Evolutionary conservation across 2,113 vertebrate genomes (phyloP), one percentile per base, ranked within the genome.

Genomic region (Ibidorhyncha struthersii): DNA sequence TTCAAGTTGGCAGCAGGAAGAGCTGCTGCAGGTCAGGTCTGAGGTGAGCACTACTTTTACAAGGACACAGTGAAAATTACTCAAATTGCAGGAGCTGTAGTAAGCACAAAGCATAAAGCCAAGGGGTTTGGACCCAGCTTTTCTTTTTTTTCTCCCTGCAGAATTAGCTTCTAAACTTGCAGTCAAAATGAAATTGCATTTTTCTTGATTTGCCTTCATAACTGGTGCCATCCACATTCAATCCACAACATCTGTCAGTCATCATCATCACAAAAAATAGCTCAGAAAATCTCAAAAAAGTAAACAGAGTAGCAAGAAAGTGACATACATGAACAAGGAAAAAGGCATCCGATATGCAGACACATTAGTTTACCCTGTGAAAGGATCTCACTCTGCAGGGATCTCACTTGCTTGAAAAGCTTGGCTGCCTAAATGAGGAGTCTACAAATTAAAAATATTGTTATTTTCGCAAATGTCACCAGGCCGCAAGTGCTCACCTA

Each of bases 361-460:
- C n/a, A 41, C 53, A 62, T 58, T 45, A 52, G 47, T 86, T 95
- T 89, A 69, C 8, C 4, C 36, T 87, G 10, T 72, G 77, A 93
- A 85, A 96, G 32, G 10, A 91, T 67, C 32, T 95, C 56, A 49
- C 62, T 87, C 94, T 85, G 59, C 87, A 80, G 82, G 86, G 41
- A 90, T 89, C 85, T 82, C 53, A 27, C 40, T 89, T 72, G n/a
- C 70, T 91, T 82, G 74, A 88, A 82, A 91, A 85, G 49, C 20
- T 86, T 88, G 71, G 78, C 89, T 97, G 70, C 49, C 41, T 91
- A 82, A 89, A 69, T 87, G 62, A 90, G 65, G 26, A 87, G 18
- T 59, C 53, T 82, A 79, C 74, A 96, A 96, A 76, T 93, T 66
- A 92, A 95, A 97, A 95, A 96, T 94, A 96, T 66, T 96, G 73